A percentile compares a stretch with the other conserved stretches of the same genome.
phyloP scores from a whole-genome alignment of 2,888 invertebrate species.

The Calephelis perditalis region DNA sequence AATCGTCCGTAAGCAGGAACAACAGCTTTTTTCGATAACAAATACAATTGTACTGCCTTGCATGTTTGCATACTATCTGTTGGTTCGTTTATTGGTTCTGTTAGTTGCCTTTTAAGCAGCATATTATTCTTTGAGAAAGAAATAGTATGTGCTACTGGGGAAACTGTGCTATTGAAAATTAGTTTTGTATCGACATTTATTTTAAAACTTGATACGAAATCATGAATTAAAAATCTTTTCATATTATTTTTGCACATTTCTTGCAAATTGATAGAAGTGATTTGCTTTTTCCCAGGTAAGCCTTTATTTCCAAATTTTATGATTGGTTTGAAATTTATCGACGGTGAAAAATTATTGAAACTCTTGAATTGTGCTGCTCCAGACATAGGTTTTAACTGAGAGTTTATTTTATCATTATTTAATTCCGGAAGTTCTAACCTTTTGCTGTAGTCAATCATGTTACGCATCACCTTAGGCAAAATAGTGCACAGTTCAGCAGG shows the following conservation, averaged over 20 bases:
- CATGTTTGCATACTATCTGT: slow-evolving; percentile 22
- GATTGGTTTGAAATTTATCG: not conserved
- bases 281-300: not conserved
- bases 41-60: slow-evolving; percentile 36
- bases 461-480: slow-evolving; percentile 50
- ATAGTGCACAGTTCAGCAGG: slow-evolving; percentile 63
- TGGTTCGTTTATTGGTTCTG: not conserved
- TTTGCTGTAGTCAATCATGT: slow-evolving; percentile 36
- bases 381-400: slow-evolving; percentile 23
- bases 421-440: slow-evolving; percentile 24
- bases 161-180: not conserved
- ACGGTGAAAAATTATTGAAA: slow-evolving; percentile 5
- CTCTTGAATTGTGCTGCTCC: slow-evolving; percentile 16
- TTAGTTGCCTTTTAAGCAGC: not conserved
- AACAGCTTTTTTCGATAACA: slow-evolving; percentile 23
- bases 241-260: not conserved
- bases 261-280: not conserved
- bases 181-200: not conserved
- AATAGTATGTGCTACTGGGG: not conserved
- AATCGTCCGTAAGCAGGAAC: slow-evolving; percentile 18
- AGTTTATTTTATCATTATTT: slow-evolving; percentile 31
- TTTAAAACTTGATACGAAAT: not conserved
- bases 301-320: not conserved
- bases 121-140: not conserved
- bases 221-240: not conserved